Conservation (phyloP, 2,113 vertebrate species). For the Bagarius yarrelli region DNA sequence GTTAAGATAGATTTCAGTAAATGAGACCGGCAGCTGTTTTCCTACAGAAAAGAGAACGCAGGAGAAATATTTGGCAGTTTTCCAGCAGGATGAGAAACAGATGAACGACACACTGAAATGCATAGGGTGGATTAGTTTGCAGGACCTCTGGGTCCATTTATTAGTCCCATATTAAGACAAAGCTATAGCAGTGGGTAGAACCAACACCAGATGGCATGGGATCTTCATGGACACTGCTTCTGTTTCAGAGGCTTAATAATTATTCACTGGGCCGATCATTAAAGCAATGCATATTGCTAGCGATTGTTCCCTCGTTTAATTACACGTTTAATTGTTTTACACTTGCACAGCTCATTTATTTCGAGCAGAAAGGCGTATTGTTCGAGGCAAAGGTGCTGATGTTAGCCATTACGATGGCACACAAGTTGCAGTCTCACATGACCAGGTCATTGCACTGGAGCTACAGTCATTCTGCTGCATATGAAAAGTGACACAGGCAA, state of each 20-base stretch:
- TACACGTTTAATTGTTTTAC: neutral
- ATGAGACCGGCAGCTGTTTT: too few species aligned
- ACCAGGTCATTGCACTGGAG: neutral
- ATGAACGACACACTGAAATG: neutral
- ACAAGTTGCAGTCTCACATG: slow-evolving; percentile 21
- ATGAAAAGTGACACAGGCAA: slow-evolving; percentile 49
- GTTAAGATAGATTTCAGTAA: neutral
- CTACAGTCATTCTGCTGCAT: slow-evolving; percentile 22
- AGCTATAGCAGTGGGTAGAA: slow-evolving; percentile 5
- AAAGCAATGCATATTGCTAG: slow-evolving; percentile 2
- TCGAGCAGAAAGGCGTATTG: neutral
- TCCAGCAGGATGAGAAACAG: slow-evolving; percentile 8
- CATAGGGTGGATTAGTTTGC: neutral
- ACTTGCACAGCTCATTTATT: neutral
- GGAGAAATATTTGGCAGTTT: neutral
- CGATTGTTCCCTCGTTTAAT: neutral
- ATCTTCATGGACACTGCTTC: slow-evolving; percentile 5
- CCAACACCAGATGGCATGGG: slow-evolving; percentile 15
- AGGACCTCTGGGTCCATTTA: neutral
- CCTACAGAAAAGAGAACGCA: neutral
- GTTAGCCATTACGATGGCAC: neutral
- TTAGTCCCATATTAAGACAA: neutral
- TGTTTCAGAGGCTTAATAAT: neutral
- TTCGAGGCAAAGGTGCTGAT: slow-evolving; percentile 18
- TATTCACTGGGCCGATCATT: neutral